Evolutionary conservation across 2,888 invertebrate genomes (phyloP).

Genomic region (Eucera pruinosa): DNA sequence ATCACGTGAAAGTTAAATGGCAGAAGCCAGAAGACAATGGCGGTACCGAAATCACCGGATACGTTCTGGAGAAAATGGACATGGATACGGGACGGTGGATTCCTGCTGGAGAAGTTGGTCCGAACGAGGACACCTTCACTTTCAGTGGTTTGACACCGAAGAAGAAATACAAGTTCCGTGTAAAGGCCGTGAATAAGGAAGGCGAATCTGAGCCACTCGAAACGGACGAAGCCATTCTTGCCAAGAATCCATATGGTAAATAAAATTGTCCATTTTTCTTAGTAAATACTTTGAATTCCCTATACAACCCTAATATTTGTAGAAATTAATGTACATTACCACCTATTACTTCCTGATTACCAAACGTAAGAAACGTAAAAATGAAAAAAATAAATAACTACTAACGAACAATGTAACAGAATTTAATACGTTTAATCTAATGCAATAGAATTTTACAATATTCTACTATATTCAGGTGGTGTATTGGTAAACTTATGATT

Average conservation of each 20-base stretch:
- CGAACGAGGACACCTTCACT: slow-evolving; percentile 92
- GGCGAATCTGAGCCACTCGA: slow-evolving; percentile 98
- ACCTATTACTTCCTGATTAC: too few relatives aligned
- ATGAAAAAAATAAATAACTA: too few relatives aligned
- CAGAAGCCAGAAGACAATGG: slow-evolving; percentile 94
- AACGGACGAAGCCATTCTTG: slow-evolving; percentile 93
- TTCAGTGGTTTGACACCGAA: slow-evolving; percentile 96
- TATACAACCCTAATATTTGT: too few relatives aligned
- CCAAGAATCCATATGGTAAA: slow-evolving; percentile 98
- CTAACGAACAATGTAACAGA: too few relatives aligned
- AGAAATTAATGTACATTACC: too few relatives aligned
- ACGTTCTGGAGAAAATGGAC: slow-evolving; percentile 98
- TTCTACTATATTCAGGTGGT: too few relatives aligned
- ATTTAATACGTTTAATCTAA: too few relatives aligned
- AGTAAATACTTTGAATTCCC: too few relatives aligned
- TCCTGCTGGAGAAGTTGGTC: slow-evolving; percentile 96
- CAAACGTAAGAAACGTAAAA: too few relatives aligned
- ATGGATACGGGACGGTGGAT: slow-evolving; percentile 98
- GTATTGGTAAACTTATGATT: too few relatives aligned
- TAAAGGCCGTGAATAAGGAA: slow-evolving; percentile 98
- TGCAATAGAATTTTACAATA: too few relatives aligned
- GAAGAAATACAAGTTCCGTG: slow-evolving; percentile 99
- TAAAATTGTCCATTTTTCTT: not conserved
- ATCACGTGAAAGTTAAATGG: slow-evolving; percentile 97
- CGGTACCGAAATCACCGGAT: slow-evolving; percentile 95